Evolutionary conservation across 2,113 vertebrate genomes (phyloP).

Genomic region (Rhynchopsitta pachyrhyncha): DNA sequence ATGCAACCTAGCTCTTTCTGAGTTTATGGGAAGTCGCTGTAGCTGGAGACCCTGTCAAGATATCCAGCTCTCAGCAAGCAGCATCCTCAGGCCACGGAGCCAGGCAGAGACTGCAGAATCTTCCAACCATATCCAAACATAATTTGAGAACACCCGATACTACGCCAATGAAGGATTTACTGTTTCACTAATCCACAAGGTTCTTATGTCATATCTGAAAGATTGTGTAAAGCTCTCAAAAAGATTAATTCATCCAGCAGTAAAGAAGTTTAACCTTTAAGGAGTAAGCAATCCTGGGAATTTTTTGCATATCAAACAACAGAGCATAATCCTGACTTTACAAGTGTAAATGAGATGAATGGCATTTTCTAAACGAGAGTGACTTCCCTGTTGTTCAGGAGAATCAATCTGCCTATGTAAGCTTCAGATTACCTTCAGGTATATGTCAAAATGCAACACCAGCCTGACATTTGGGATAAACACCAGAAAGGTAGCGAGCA

Average conservation of each 20-base stretch:
- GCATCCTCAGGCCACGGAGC: accelerated
- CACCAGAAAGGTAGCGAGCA: not conserved
- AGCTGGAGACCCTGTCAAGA: no score
- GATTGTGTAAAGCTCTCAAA: not conserved
- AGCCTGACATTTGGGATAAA: not conserved
- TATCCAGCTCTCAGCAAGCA: not conserved
- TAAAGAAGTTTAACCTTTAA: not conserved
- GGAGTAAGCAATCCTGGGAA: not conserved
- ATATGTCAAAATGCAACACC: not conserved
- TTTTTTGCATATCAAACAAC: not conserved
- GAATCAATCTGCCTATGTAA: not conserved
- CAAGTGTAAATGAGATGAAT: not conserved
- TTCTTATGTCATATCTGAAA: not conserved
- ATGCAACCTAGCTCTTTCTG: not conserved
- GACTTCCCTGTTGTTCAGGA: not conserved
- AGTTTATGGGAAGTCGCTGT: accelerated
- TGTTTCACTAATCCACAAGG: not conserved
- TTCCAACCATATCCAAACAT: not conserved
- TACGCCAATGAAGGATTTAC: not conserved
- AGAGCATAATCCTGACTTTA: not conserved
- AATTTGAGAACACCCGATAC: not conserved
- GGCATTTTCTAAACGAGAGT: not conserved
- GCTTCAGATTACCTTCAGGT: not conserved
- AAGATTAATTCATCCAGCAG: not conserved
- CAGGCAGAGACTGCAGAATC: not conserved